Conservation (phyloP, 2,113 vertebrate genomes). For the Dipodomys merriami region DNA sequence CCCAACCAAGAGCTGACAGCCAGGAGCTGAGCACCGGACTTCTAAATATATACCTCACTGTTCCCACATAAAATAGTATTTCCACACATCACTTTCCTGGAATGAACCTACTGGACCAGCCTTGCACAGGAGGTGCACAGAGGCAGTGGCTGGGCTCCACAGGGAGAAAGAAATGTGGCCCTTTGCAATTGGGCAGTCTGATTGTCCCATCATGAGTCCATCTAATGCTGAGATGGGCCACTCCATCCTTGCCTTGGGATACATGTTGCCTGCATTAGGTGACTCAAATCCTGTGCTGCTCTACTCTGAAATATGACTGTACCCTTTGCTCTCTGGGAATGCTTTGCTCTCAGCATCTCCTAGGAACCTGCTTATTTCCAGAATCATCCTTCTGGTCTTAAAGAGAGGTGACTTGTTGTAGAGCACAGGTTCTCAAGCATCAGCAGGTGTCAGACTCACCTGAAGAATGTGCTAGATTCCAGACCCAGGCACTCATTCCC, state of each 20-base stretch:
- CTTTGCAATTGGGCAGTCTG: neutral
- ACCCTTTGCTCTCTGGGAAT: neutral
- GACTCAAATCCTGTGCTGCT: fast-evolving
- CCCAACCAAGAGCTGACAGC: slow-evolving; percentile 60
- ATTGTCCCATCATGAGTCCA: neutral
- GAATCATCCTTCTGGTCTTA: neutral
- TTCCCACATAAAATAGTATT: slow-evolving; percentile 67
- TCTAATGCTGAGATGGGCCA: fast-evolving
- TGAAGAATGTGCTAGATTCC: neutral
- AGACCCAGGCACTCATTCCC: too few relatives aligned
- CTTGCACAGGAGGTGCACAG: neutral
- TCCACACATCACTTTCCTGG: slow-evolving; percentile 47
- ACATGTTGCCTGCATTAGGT: neutral
- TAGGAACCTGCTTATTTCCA: neutral
- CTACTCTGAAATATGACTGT: neutral
- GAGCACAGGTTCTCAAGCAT: neutral
- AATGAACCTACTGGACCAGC: neutral
- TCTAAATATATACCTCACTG: slow-evolving; percentile 72
- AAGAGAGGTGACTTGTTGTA: neutral
- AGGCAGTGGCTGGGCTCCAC: neutral
- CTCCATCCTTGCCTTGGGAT: neutral
- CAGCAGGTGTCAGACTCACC: neutral
- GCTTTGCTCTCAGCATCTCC: too few relatives aligned
- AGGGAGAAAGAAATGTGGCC: neutral
- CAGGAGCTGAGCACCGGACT: slow-evolving; percentile 48